Percentiles rank a stretch among this genome's conserved stretches.
Evolutionary conservation across 2,113 vertebrate species (phyloP).

Genomic region (Cygnus atratus): DNA sequence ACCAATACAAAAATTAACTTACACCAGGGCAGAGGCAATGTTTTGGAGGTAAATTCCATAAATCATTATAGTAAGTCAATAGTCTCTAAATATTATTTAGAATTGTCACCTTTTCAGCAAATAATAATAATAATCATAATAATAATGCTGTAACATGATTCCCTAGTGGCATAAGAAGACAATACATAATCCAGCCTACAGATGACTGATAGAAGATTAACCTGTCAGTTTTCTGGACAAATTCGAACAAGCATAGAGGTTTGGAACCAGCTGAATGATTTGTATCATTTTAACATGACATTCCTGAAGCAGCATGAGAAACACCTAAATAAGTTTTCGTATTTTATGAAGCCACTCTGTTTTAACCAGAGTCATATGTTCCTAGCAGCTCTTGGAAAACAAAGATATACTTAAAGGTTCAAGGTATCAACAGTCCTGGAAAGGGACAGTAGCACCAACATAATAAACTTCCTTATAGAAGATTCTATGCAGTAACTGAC

Average conservation of each 20-base stretch:
- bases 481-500: background rate
- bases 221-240: background rate
- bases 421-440: background rate
- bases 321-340: background rate
- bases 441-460: background rate
- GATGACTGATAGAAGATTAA: background rate
- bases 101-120: background rate
- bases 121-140: background rate
- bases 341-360: background rate
- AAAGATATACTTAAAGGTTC: background rate
- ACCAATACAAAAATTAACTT: background rate
- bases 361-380: background rate
- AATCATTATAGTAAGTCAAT: background rate
- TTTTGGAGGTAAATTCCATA: background rate
- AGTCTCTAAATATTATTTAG: background rate
- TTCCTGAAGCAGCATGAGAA: background rate
- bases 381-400: background rate
- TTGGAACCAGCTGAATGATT: background rate
- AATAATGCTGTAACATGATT: background rate
- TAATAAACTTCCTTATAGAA: background rate
- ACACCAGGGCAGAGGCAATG: background rate
- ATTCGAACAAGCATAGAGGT: background rate
- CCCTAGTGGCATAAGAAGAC: background rate
- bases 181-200: background rate
- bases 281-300: background rate